Base-by-base conservation (phyloP, 1,140 invertebrate genomes). In the Microplitis demolitor region DNA sequence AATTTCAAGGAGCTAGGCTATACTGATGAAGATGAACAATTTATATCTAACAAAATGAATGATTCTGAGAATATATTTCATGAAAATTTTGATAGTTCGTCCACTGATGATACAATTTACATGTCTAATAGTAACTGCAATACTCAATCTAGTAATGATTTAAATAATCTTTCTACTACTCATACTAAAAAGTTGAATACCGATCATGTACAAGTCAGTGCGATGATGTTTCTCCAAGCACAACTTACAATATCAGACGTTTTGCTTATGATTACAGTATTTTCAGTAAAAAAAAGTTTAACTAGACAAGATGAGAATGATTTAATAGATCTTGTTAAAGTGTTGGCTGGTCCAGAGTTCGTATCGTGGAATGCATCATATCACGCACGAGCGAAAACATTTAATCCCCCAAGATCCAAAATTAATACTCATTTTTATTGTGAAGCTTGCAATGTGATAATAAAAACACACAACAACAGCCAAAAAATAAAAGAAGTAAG, bases 321-420 rank as follows among this genome's bases (percentile, higher is more conserved):
- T 51, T 35, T 66, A 8, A 58, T 72, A 4, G 24, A 66, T 39
- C 35, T 67, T 2, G 34, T 72, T 4, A 72, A 72, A 31, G 24
- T 67, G 4, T 6, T 72, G 39, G 70, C 70, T 56, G 61, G 70
- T 9, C 61, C 61, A 34, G 61, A 71, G 11, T 71, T 71, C 33
- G 13, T 51, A 53, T 66, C 70, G 14, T 72, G 71, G 71, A 72
- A 66, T 54, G 60, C 50, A 16, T 62, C 72, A 13, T 16, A 73
- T 34, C 63, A 73, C 64, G 3, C 76, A 69, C 50, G 71, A 39
- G 24, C 70, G 8, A 72, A 71, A 71, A 58, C 51, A 13, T 74
- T 56, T 34, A 63, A 74, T 63, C 69, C 69, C 62, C 63, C 69
- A 11, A 13, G 34, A 13, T n/a, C 61, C 37, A 74, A 74, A 66